Evolutionary conservation across 2,888 invertebrate species (phyloP).

Genomic region (Rotaria magnacalcarata): DNA sequence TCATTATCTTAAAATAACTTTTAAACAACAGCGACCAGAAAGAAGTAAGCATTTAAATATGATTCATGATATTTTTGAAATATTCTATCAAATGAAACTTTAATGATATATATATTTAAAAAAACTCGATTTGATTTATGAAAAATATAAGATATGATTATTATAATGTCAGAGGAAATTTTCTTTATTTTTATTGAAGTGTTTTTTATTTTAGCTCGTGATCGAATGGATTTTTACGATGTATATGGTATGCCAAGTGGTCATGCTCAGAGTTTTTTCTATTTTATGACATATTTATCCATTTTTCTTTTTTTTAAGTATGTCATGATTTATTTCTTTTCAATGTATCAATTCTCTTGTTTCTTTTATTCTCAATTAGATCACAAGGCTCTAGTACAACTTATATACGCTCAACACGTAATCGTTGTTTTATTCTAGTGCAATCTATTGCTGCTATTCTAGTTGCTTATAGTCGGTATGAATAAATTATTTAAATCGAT

Average conservation of each 20-base stretch:
- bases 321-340: slow-evolving; percentile 49
- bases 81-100: too few relatives aligned
- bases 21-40: slow-evolving; percentile 73
- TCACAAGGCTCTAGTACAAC: neutral
- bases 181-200: too few relatives aligned
- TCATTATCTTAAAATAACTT: slow-evolving; percentile 73
- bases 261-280: slow-evolving; percentile 85
- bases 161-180: too few relatives aligned
- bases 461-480: slow-evolving; percentile 58
- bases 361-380: slow-evolving; percentile 26
- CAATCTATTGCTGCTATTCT: slow-evolving; percentile 51
- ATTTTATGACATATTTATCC: slow-evolving; percentile 76
- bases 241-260: slow-evolving; percentile 75
- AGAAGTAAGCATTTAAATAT: slow-evolving; percentile 51
- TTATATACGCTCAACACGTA: neutral
- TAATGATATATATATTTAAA: too few relatives aligned
- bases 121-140: too few relatives aligned
- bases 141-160: too few relatives aligned
- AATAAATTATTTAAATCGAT: neutral
- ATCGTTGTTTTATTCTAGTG: slow-evolving; percentile 50
- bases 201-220: slow-evolving; percentile 50
- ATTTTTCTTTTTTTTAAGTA: slow-evolving; percentile 82
- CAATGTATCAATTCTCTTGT: neutral
- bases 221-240: neutral
- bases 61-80: too few relatives aligned